Evolutionary conservation across 2,113 vertebrate genomes (phyloP), one percentile per base, ranked within the genome.

Genomic region (Myanophis thanlyinensis): DNA sequence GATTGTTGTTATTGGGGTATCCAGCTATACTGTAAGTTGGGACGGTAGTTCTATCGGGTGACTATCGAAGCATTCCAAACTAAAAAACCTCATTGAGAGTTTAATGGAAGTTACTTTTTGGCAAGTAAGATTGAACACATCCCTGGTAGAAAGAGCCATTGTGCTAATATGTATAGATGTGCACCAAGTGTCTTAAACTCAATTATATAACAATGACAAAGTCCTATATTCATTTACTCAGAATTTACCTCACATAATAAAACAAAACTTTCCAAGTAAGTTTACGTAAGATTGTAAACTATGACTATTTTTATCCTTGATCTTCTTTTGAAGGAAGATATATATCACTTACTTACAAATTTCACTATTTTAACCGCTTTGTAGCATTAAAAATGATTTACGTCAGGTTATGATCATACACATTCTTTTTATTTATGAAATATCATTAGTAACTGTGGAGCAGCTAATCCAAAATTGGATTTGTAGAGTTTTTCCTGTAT

Each of bases 341-440:
- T 90, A 52, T 90, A 91, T 40, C 40, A 35, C 23, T 30, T 80
- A 53, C 3, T 27, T 85, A 84, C 4, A 27, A 10, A 53, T 22
- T 84, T 40, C 23, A 52, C 90, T 25, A 93, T 40, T 52, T 90
- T 20, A 1, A 93, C 62, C 89, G 13, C 22, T 73, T 88, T 46
- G 89, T 91, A 51, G 49, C 89, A 90, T 95, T 35, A 56, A 94
- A 93, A 25, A 49, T 35, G 25, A 47, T 91, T 90, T 93, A 27
- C 84, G 93, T 44, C 20, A 92, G 86, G 51, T 80, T 93, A 91
- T 13, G 3, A 11, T 85, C 5, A 84, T 91, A 40, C 52, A 15
- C 4, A 3, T 59, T 89, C 90, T 73, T 85, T 2, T 46, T 0
- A n/a, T 46, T 85, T 94, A 49, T 18, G 22, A 59, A 91, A n/a